Evolutionary conservation across 2,888 invertebrate genomes (phyloP), one percentile per base, ranked within the genome.

Genomic region (Drosophila dives): DNA sequence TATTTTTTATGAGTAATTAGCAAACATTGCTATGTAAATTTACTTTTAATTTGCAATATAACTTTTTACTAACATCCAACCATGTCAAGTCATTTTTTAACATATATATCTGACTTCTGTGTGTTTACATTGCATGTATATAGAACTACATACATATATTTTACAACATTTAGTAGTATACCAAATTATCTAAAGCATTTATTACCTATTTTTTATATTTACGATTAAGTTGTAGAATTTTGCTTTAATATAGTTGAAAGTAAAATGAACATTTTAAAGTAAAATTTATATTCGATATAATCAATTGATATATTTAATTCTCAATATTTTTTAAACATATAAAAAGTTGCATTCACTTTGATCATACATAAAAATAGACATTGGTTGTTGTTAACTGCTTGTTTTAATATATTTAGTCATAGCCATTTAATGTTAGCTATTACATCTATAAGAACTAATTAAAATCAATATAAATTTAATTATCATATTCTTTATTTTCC

Each of bases 401-500:
- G 63, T 49, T 10, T 45, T 10, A 11, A 54, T 29, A 3, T 3
- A 23, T 45, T 29, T 50, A 45, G 23, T 10, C 38, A 34, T 54
- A 40, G 42, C 15, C 26, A 40, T 59, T 64, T 40, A 33, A 20
- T 59, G n/a, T 36, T 49, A 45, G 55, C 50, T 60, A 7, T 55
- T 38, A 3, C 23, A 48, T 65, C 5, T 60, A 40, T 53, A 49
- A 23, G 23, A 67, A 70, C 51, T 58, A 32, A 29, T 38, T 29
- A 6, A 23, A 74, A 45, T 59, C 50, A 29, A 70, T 62, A 76
- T 53, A 56, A 85, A 80, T 81, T 81, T 69, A 85, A 81, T 64
- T 65, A 64, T 72, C 67, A 76, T 75, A 73, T 86, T 89, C 68
- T 89, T 81, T 83, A 80, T 77, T 86, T 86, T 74, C 73, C 77